Conservation (phyloP, 2,113 vertebrate species). For the Syngnathus scovelli region DNA sequence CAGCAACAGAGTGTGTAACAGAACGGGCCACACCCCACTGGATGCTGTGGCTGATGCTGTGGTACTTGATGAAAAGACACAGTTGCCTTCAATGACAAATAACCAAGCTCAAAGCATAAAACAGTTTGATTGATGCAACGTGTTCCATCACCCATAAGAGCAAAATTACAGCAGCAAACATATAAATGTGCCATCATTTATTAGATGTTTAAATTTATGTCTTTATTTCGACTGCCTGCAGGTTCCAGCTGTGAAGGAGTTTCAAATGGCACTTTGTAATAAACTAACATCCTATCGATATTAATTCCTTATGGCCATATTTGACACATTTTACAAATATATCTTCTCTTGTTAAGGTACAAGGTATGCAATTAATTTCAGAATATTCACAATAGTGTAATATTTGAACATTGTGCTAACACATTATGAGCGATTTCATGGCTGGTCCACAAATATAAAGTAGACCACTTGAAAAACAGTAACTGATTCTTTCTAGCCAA, state of each 20-base stretch:
- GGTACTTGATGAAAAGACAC: background rate
- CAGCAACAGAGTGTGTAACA: background rate
- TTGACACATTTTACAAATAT: background rate
- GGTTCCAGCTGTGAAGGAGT: background rate
- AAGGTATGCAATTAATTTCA: background rate
- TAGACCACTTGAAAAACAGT: too few species aligned
- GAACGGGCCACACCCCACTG: slow-evolving; percentile 7
- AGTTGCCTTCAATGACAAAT: slow-evolving; percentile 6
- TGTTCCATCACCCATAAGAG: background rate
- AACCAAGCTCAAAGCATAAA: background rate
- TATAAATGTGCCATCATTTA: slow-evolving; percentile 1
- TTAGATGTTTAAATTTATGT: background rate
- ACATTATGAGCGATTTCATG: too few species aligned
- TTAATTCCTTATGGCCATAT: background rate
- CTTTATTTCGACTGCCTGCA: background rate
- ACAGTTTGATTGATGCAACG: background rate
- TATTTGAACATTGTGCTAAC: background rate
- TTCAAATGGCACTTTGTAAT: background rate
- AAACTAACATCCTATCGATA: background rate
- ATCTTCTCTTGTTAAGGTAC: background rate
- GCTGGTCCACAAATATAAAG: too few species aligned
- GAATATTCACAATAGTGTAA: background rate
- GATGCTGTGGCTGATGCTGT: background rate
- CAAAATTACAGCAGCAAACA: background rate
- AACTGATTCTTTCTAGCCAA: background rate